Evolutionary conservation across 2,888 invertebrate species (phyloP), one percentile per base, ranked within the genome.

Genomic region (Nephrotoma appendiculata): DNA sequence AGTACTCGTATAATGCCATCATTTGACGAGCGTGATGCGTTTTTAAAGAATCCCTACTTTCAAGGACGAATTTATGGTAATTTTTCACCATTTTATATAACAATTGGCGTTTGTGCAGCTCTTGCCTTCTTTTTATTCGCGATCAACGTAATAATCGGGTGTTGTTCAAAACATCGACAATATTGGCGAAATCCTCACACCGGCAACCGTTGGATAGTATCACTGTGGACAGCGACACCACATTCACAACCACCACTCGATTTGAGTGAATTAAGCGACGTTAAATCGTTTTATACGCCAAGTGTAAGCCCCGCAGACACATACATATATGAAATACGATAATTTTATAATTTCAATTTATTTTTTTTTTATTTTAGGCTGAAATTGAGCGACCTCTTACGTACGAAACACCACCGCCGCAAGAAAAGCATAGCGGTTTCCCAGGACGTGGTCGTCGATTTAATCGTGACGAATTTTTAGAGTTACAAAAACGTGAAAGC

Each of bases 131-230:
- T 94, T 41, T 92, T 98, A 87, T 93, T 97, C 88, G 93, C 96
- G 88, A 90, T 97, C 87, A 97, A 97, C 91, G 92, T 97, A 44
- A 93, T 95, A 48, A 94, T 96, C 90, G 96, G 96, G 90, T 97
- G 95, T 91, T 96, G 97, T 90, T 96, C 97, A 0, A 94, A 94
- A 89, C 94, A 97, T 90, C 95, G 94, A 2, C 92, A 93, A 57
- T 97, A 97, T 90, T 97, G 97, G 97, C 94, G 95, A 88, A 95
- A 96, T 90, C 93, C 95, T 88, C 95, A 96, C 89, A 96, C 96
- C 90, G 96, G 96, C 86, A 97, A 96, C 90, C 95, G 96, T 89
- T 97, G 96, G 96, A 92, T 97, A 87, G 94, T 96, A 19, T 95
- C 97, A 1, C 93, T 97, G 90, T 97, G 96, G 96, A 95, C 96